A percentile compares a stretch with the other conserved stretches of the same genome.
Conservation (phyloP, 2,113 vertebrate genomes). For the Vanacampus margaritifer region DNA sequence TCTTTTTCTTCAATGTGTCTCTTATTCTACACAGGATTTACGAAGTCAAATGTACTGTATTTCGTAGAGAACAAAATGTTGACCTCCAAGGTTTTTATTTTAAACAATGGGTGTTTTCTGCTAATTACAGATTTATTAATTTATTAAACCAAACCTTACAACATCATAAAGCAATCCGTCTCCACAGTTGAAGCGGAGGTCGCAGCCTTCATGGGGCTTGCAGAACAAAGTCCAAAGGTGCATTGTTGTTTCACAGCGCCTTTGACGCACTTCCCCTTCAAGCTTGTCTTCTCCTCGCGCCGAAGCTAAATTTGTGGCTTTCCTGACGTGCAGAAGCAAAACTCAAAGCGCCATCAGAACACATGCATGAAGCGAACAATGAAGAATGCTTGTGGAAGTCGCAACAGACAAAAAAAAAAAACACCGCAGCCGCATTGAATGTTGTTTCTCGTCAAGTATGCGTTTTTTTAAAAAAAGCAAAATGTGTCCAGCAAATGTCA, state of each 20-base stretch:
- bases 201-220: slow-evolving; percentile 15
- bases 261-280: slow-evolving; percentile 55
- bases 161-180: neutral
- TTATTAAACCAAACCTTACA: neutral
- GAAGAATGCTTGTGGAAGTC: slow-evolving; percentile 18
- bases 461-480: slow-evolving; percentile 6
- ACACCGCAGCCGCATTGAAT: neutral
- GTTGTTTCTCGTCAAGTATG: slow-evolving; percentile 23
- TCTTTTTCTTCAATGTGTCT: too few relatives aligned
- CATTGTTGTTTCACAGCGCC: slow-evolving; percentile 31
- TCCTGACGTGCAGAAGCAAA: slow-evolving; percentile 61
- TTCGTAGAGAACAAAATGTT: neutral
- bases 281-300: slow-evolving; percentile 9
- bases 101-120: neutral
- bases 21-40: too few relatives aligned
- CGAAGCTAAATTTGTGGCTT: slow-evolving; percentile 49
- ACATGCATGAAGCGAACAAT: slow-evolving; percentile 41
- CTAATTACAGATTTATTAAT: neutral
- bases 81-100: neutral
- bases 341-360: slow-evolving; percentile 40
- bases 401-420: neutral
- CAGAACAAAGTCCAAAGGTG: slow-evolving; percentile 29
- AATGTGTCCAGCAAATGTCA: slow-evolving; percentile 4
- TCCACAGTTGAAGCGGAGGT: slow-evolving; percentile 1
- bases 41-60: too few relatives aligned